Base-by-base conservation (phyloP, 2,113 vertebrate species). In the Leptobrachium leishanense region DNA sequence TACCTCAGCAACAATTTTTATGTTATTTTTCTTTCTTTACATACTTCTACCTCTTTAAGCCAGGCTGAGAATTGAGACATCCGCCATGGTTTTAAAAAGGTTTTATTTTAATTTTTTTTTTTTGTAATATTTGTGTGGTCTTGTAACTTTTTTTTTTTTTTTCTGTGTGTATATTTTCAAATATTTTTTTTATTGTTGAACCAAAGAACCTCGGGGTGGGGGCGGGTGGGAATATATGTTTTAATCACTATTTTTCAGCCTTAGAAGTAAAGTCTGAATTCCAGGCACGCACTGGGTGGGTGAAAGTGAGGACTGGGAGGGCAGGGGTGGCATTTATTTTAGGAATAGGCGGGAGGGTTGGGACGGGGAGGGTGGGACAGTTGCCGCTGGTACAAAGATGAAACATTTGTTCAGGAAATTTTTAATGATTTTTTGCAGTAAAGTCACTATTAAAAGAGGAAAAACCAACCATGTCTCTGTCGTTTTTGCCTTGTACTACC, bases 71-170 rank as follows among this genome's bases (percentile, higher is more conserved):
- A 75, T 53, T 50, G n/a, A 74, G 5, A 74, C 12, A n/a, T 43
- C 50, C 68, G 59, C 72, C 72, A 50, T 68, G 78, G 71, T 50
- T 81, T 74, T 43, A 12, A 81, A 81, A 74, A 55, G 77, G 77
- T 43, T 66, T 67, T 31, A 31, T 31, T 50, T 50, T 50, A 5
- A 8, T 50, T 50, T 50, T 50, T 46, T 66, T 72, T 66, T 67
- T 80, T 68, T 80, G 71, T 81, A 74, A 81, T 81, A 81, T 81
- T 81, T 81, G 78, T 81, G 78, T 81, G 78, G 78, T 81, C 78
- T 81, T 81, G 78, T 68, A 79, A 65, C 68, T 77, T 81, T 70
- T 76, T 68, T 74, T 62, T 39, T 73, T 50, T 68, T 50, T 50
- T 50, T 50, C 46, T 62, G 40, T 73, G 72, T 74, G 78, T 81